phyloP scores from a whole-genome alignment of 2,113 vertebrate species.

The Chrysemys picta region DNA sequence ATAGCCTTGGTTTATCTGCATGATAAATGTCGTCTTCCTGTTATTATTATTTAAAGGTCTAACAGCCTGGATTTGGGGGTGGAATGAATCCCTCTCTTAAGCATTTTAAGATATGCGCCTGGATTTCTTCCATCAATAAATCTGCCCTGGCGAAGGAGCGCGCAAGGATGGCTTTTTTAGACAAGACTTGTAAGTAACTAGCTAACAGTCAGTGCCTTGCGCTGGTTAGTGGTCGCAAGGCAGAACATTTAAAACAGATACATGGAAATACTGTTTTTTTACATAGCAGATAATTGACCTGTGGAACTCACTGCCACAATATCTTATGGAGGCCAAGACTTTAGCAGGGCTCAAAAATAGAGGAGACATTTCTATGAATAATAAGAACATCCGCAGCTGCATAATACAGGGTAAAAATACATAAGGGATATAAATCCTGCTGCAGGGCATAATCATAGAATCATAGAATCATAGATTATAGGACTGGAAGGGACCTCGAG shows the following conservation, averaged over 20 bases:
- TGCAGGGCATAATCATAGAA: too few species aligned
- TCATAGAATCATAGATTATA: too few species aligned
- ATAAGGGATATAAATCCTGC: background rate
- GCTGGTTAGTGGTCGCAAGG: background rate
- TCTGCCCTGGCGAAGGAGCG: background rate
- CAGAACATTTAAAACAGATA: accelerated
- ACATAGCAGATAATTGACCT: accelerated
- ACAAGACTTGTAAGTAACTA: background rate
- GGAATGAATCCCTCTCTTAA: background rate
- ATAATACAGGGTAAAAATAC: accelerated
- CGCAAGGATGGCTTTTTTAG: background rate
- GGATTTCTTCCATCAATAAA: background rate
- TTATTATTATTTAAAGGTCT: background rate
- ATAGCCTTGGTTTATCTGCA: background rate
- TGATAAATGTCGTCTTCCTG: background rate
- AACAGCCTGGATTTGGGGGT: background rate
- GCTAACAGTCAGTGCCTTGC: background rate
- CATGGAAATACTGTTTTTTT: background rate
- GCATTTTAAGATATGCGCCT: conserved; percentile 37
- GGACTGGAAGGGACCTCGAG: too few species aligned
- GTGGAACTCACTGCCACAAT: background rate
- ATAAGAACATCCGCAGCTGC: accelerated
- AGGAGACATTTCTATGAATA: background rate
- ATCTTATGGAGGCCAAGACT: background rate
- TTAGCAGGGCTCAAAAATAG: background rate